Base-by-base conservation (phyloP, 2,888 invertebrate genomes). In the Psylliodes chrysocephalus region DNA sequence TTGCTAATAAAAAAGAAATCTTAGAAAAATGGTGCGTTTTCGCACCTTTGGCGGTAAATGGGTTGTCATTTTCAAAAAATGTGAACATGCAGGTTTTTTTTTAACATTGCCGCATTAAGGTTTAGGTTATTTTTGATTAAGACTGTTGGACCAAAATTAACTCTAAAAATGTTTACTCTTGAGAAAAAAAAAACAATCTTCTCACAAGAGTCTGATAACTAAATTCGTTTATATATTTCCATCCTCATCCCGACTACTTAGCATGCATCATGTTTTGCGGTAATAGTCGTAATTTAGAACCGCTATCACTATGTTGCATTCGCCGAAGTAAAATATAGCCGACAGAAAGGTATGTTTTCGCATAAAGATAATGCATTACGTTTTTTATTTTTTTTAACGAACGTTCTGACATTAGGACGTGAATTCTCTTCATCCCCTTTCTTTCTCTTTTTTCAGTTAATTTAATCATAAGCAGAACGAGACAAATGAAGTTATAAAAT, bases 261-360 rank as follows among this genome's bases (percentile, higher is more conserved):
- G 65, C 69, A 72, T 70, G 69, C 70, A 70, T 69, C 68, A 69
- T 67, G 69, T 66, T 69, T 67, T 67, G 15, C 60, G 63, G 59
- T 68, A 66, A 67, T 63, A 60, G 59, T 42, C 51, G 55, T 67
- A 66, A 67, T 67, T 69, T 67, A 69, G 59, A 56, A 46, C 25
- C 65, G 62, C 62, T 67, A 70, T 70, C 67, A 60, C 66, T 63
- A 64, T 51, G 65, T 60, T 70, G 64, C 66, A 70, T 57, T 56
- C 64, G 49, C 51, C 22, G 57, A 63, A 56, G 57, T 66, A 55
- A 66, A 60, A 60, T 60, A 67, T 63, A 25, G 42, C 42, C 38
- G 54, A 14, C 19, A 22, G 55, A 42, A 60, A 65, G 47, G 46
- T 62, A 60, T 53, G 64, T 56, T 62, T 63, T 63, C 54, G 46